phyloP scores from a whole-genome alignment of 2,888 invertebrate genomes.

The Meiosimyza platycephala region DNA sequence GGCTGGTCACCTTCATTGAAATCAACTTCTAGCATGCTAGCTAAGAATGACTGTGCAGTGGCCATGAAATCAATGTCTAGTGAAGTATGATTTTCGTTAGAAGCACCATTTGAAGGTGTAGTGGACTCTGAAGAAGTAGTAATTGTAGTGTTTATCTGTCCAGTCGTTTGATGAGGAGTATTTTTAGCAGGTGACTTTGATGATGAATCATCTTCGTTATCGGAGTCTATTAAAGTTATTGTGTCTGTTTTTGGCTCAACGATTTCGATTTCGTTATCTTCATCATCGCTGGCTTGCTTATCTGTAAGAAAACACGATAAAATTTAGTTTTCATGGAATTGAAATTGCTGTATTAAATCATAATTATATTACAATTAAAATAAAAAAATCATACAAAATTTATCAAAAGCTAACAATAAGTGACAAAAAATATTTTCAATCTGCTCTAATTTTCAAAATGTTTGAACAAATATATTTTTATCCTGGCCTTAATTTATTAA shows the following conservation, averaged over 20 bases:
- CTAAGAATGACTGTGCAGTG: slow-evolving; percentile 57
- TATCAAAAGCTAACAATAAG: too few relatives aligned
- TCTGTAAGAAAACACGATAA: slow-evolving; percentile 51
- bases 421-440: too few relatives aligned
- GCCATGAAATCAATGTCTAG: slow-evolving; percentile 52
- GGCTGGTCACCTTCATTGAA: slow-evolving; percentile 50
- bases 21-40: slow-evolving; percentile 64
- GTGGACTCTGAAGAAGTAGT: neutral
- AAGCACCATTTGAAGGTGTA: neutral
- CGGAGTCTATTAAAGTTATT: slow-evolving; percentile 63
- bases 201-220: slow-evolving; percentile 60
- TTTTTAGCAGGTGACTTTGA: neutral
- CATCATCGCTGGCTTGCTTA: slow-evolving; percentile 65
- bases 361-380: too few relatives aligned
- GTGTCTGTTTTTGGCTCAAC: slow-evolving; percentile 66
- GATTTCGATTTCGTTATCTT: slow-evolving; percentile 66
- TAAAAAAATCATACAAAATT: too few relatives aligned
- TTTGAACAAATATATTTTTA: too few relatives aligned
- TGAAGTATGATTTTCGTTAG: neutral
- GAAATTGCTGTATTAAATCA: too few relatives aligned
- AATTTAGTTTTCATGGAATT: neutral
- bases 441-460: too few relatives aligned
- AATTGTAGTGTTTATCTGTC: slow-evolving; percentile 42
- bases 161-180: slow-evolving; percentile 44
- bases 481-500: too few relatives aligned